Evolutionary conservation across 2,888 invertebrate genomes (phyloP), one percentile per base, ranked within the genome.

Genomic region (Fissipunctia ypsillon): DNA sequence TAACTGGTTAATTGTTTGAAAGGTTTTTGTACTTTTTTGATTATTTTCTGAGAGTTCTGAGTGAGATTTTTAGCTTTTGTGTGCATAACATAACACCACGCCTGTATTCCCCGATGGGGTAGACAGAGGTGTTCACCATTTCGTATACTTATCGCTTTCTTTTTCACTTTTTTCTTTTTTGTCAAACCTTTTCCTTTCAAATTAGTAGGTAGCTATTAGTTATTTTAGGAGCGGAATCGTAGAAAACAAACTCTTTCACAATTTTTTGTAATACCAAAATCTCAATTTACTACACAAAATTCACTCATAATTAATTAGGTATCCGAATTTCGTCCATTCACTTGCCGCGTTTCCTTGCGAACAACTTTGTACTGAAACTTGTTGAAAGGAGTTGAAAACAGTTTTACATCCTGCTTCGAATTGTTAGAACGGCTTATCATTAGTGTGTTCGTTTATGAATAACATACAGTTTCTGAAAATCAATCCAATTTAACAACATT

Each of bases 1-100:
- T 16, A 3, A 4, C n/a, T 28, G 45, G 16, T 45, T 56, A 63
- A 73, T 74, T 76, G 65, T 65, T 73, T 48, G 28, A 4, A 25
- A 38, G 5, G 16, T 28, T 72, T 56, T 43, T 31, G 14, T n/a
- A 22, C 12, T 56, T 19, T 25, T 56, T 70, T 19, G 1, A 16
- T 2, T 16, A 22, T 4, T 56, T 28, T 45, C 72, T 71, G 6
- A 72, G 16, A 22, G 25, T 31, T 41, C 25, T 3, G 0, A 41
- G 38, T 31, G 19, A 25, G n/a, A 41, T 41, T 72, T 71, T 31
- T 38, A 19, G 28, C 4, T 28, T 56, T 48, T n/a, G 25, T 28
- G 4, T 19, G 6, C 14, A 9, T 19, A 25, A 25, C 19, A 25
- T 38, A 22, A 66, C 16, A 16, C 0, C n/a, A n/a, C n/a, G n/a